Percentiles rank a stretch among this genome's conserved stretches.
These are phyloP conservation scores for Mungos mungo DNA, from an alignment of 2,113 vertebrate species.

Conservation along the genomic window DNA sequence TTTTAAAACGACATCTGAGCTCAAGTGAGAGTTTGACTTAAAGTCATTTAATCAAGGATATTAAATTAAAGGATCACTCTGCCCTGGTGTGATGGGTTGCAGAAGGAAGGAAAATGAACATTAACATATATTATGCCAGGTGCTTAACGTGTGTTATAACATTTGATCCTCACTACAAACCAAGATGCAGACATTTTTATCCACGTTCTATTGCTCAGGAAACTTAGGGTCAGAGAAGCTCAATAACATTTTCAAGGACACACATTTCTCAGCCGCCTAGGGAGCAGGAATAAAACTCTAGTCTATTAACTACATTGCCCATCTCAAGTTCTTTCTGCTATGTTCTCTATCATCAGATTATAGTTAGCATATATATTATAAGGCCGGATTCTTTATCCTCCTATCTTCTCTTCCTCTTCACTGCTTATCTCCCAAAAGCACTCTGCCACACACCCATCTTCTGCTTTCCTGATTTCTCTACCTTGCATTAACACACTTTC, in stretches of 20 bases:
- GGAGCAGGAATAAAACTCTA: slow-evolving; percentile 44
- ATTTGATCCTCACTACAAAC: slow-evolving; percentile 40
- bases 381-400: neutral
- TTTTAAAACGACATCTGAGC: slow-evolving; percentile 22
- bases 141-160: slow-evolving; percentile 26
- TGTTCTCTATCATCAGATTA: slow-evolving; percentile 36
- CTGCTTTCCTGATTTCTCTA: neutral
- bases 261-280: neutral
- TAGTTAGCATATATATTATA: slow-evolving; percentile 50
- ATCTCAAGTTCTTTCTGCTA: slow-evolving; percentile 15
- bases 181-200: slow-evolving; percentile 33
- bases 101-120: slow-evolving; percentile 33
- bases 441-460: neutral
- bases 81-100: slow-evolving; percentile 24
- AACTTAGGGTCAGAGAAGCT: slow-evolving; percentile 51
- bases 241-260: slow-evolving; percentile 50
- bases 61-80: slow-evolving; percentile 44
- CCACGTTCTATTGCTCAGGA: slow-evolving; percentile 1
- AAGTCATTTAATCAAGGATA: slow-evolving; percentile 49
- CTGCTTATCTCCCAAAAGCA: neutral
- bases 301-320: slow-evolving; percentile 6
- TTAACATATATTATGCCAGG: slow-evolving; percentile 48
- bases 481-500: neutral
- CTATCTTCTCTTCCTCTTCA: neutral
- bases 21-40: slow-evolving; percentile 57